Percentiles rank a stretch among this genome's conserved stretches.
These are phyloP conservation scores for Lasaia peninsularis DNA, from an alignment of 1,140 invertebrate species.

Conservation along the genomic window DNA sequence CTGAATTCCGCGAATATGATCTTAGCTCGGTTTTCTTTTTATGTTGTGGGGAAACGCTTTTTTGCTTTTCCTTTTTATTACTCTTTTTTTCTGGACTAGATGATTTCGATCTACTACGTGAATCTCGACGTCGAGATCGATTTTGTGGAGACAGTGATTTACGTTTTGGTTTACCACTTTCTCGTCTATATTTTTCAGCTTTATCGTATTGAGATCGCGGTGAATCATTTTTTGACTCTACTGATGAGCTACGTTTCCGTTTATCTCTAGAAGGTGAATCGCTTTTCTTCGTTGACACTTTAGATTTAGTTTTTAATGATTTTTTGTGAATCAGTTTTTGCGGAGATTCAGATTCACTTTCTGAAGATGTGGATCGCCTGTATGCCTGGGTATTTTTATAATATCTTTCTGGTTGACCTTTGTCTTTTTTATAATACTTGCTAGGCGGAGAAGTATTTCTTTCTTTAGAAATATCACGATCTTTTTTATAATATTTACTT, in stretches of 20 bases:
- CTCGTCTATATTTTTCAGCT: slow-evolving; percentile 34
- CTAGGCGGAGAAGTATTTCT: neutral
- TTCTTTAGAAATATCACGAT: slow-evolving; percentile 1
- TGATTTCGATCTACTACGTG: slow-evolving; percentile 47
- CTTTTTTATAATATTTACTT: slow-evolving; percentile 14
- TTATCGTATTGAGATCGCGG: slow-evolving; percentile 23
- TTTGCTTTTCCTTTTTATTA: slow-evolving; percentile 44
- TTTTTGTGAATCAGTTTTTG: slow-evolving; percentile 39
- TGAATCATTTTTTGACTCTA: slow-evolving; percentile 33
- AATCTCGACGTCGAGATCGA: slow-evolving; percentile 29
- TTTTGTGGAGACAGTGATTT: slow-evolving; percentile 41
- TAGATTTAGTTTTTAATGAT: slow-evolving; percentile 36
- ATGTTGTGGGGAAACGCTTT: slow-evolving; percentile 31
- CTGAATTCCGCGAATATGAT: slow-evolving; percentile 33
- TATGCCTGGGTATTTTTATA: slow-evolving; percentile 40
- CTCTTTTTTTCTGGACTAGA: slow-evolving; percentile 31
- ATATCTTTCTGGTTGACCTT: slow-evolving; percentile 40
- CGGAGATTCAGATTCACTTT: slow-evolving; percentile 43
- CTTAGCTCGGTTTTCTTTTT: slow-evolving; percentile 42
- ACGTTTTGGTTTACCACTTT: slow-evolving; percentile 34
- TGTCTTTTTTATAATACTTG: slow-evolving; percentile 1
- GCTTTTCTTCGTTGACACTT: slow-evolving; percentile 39
- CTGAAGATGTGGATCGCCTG: slow-evolving; percentile 39
- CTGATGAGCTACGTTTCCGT: slow-evolving; percentile 38
- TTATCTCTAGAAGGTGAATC: slow-evolving; percentile 26